phyloP scores from a whole-genome alignment of 2,797 vertebrate genomes.

The Xyrichtys novacula region DNA sequence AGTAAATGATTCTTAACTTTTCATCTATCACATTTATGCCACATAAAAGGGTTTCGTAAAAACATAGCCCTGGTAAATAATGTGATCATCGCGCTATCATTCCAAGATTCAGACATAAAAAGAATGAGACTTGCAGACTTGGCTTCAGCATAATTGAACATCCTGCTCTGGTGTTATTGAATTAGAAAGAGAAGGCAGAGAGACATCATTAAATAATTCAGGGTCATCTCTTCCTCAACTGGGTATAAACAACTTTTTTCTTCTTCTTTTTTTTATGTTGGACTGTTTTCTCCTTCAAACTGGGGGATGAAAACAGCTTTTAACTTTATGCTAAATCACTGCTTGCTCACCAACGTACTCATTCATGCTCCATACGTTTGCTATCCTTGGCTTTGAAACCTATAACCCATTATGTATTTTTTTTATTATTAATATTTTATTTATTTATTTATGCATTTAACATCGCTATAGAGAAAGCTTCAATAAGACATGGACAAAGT shows the following conservation, averaged over 20 bases:
- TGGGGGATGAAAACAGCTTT: slow-evolving; percentile 4
- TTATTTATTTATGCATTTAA: too few relatives aligned
- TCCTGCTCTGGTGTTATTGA: slow-evolving; percentile 8
- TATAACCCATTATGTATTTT: slow-evolving; percentile 51
- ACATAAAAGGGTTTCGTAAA: not conserved
- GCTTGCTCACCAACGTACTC: slow-evolving; percentile 7
- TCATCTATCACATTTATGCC: not conserved
- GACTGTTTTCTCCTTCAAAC: slow-evolving; percentile 9
- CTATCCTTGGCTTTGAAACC: slow-evolving; percentile 34
- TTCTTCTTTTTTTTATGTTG: not conserved
- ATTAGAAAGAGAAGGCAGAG: slow-evolving; percentile 23
- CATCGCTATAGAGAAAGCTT: slow-evolving; percentile 25
- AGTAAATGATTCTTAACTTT: not conserved
- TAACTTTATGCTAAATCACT: slow-evolving; percentile 26
- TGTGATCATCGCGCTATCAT: not conserved
- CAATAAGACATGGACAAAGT: slow-evolving; percentile 16
- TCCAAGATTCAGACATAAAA: slow-evolving; percentile 4
- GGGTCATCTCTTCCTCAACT: slow-evolving; percentile 11
- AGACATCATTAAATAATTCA: slow-evolving; percentile 34
- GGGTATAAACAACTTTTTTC: slow-evolving; percentile 18
- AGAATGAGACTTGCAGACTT: not conserved
- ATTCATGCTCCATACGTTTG: slow-evolving; percentile 21
- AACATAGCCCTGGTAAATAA: not conserved
- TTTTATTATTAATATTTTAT: too few relatives aligned
- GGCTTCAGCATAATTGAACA: slow-evolving; percentile 11